phyloP scores from a whole-genome alignment of 2,113 vertebrate species.

The Eretmochelys imbricata region DNA sequence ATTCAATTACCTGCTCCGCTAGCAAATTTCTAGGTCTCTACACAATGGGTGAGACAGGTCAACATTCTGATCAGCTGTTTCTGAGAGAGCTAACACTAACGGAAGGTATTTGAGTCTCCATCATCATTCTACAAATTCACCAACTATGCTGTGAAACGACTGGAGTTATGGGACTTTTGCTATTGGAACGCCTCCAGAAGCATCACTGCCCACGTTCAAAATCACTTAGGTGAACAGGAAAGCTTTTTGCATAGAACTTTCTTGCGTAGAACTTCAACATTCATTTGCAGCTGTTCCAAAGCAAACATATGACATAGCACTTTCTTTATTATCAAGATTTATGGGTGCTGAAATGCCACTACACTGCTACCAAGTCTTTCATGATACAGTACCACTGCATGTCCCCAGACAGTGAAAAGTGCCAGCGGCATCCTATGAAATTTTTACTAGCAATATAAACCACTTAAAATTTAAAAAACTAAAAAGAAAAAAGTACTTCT shows the following conservation, averaged over 20 bases:
- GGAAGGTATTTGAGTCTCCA: not conserved
- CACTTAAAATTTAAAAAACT: not conserved
- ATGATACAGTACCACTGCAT: not conserved
- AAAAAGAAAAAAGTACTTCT: not conserved
- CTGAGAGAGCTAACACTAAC: not conserved
- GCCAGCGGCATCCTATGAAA: accelerated
- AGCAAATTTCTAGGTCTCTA: not conserved
- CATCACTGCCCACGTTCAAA: constrained; percentile 6
- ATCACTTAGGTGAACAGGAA: constrained; percentile 7
- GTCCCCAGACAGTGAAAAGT: accelerated
- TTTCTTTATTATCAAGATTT: not conserved
- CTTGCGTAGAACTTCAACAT: constrained; percentile 24
- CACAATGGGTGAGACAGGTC: not conserved
- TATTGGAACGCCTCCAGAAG: constrained; percentile 17
- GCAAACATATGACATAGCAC: not conserved
- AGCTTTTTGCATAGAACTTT: not conserved
- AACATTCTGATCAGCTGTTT: accelerated
- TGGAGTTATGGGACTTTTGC: not conserved
- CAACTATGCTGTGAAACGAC: accelerated
- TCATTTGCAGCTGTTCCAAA: not conserved
- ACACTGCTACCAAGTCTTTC: not conserved
- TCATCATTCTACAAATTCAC: accelerated
- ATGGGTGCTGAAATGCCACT: accelerated
- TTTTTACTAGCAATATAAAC: not conserved
- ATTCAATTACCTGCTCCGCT: constrained; percentile 16